Evolutionary conservation across 2,888 invertebrate genomes (phyloP), one percentile per base, ranked within the genome.

Genomic region (Acronicta leporina): DNA sequence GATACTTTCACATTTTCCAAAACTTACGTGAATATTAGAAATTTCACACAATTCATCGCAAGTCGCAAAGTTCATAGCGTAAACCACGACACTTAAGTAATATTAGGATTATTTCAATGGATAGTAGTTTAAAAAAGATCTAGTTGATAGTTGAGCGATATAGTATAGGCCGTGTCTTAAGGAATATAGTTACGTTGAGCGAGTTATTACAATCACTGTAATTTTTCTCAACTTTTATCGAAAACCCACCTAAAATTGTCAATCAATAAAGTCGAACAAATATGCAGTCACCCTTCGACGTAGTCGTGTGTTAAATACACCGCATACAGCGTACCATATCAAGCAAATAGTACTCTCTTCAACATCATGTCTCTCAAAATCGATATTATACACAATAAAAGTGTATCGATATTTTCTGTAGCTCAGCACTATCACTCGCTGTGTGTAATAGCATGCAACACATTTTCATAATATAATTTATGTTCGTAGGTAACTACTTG

Each of bases 161-260:
- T 68, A 68, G 68, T 42, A 11, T 68, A 68, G 68, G 68, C 68
- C 72, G 42, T 41, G 41, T 64, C 40, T 49, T 52, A 54, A 54
- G 43, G 45, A 64, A 45, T 64, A 63, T 14, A 48, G 30, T 27
- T 14, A 35, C 35, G 8, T 68, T 68, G 72, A 68, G 68, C 68
- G 71, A 70, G 53, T 41, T 44, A 13, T 10, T 4, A 11, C 9
- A 8, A 8, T 38, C 5, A 33, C 0, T 9, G 35, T 35, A 58
- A 20, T 48, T 16, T 41, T 35, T 1, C n/a, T 27, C 8, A 16
- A 38, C 10, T 27, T 33, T 30, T 10, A 30, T 30, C 8, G 5
- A 30, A 30, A 30, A 3, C 30, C 30, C 30, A 30, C 30, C 1
- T 30, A 30, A 8, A 30, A 10, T 10, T 8, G 7, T 30, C 7